These are phyloP conservation scores for Corella eumyota DNA, from an alignment of 23 tunicate species.

Conservation along the genomic window DNA sequence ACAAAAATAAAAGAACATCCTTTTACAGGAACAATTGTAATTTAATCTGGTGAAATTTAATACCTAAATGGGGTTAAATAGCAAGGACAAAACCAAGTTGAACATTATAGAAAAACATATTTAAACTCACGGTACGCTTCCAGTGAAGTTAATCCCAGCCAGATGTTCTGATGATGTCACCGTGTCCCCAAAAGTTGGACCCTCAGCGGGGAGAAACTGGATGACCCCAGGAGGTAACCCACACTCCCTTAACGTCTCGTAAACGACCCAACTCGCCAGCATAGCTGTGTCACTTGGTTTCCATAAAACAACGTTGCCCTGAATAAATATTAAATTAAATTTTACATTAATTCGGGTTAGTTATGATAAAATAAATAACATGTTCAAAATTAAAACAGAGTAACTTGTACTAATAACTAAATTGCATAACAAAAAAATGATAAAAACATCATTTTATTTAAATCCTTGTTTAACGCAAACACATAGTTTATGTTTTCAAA, in stretches of 20 bases:
- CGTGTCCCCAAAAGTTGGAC: conserved; percentile 94
- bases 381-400: no score
- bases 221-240: conserved; percentile 97
- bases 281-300: conserved; percentile 99
- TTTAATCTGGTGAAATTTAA: no score
- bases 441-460: no score
- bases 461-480: no score
- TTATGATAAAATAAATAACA: background rate
- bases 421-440: no score
- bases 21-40: no score
- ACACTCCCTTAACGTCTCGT: conserved; percentile 69
- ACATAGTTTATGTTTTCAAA: no score
- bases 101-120: no score
- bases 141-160: conserved; percentile 96
- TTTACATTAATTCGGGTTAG: background rate
- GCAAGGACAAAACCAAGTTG: no score
- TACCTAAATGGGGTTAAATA: no score
- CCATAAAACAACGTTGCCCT: conserved; percentile 99
- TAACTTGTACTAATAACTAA: no score
- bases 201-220: conserved; percentile 95
- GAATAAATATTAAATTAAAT: background rate
- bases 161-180: conserved; percentile 69
- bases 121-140: conserved; percentile 82
- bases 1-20: no score
- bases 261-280: conserved; percentile 77